A percentile compares a stretch with the other conserved stretches of the same genome.
Evolutionary conservation across 2,888 invertebrate genomes (phyloP).

Genomic region (Eilema depressum): DNA sequence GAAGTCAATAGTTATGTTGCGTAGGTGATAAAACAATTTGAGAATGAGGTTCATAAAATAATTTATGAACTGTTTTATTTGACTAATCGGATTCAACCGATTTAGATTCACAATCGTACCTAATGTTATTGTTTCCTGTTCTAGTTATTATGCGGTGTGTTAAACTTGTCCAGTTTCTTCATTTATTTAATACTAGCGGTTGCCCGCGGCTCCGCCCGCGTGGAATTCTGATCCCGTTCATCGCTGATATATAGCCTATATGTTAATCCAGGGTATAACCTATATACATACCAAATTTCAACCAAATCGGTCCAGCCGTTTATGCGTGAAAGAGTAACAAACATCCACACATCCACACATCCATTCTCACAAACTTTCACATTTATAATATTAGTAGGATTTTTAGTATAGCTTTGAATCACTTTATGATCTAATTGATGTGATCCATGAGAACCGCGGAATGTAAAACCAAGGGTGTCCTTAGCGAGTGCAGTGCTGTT

Average conservation of each 20-base stretch:
- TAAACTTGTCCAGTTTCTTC: neutral
- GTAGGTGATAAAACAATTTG: neutral
- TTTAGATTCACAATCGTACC: neutral
- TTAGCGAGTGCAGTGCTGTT: too few relatives aligned
- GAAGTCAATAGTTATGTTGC: neutral
- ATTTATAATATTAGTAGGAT: too few relatives aligned
- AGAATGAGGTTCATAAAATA: neutral
- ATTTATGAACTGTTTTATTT: constrained; percentile 1
- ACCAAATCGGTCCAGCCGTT: too few relatives aligned
- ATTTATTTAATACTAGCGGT: neutral
- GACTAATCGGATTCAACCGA: neutral
- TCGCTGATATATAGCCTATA: too few relatives aligned
- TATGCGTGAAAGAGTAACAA: too few relatives aligned
- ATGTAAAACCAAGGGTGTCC: neutral
- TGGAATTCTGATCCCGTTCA: too few relatives aligned
- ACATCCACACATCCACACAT: too few relatives aligned
- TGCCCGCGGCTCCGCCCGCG: too few relatives aligned
- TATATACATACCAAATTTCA: too few relatives aligned
- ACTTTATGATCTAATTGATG: neutral
- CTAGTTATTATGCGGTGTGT: neutral
- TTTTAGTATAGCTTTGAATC: neutral
- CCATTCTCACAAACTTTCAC: too few relatives aligned
- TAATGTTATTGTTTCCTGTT: constrained; percentile 10
- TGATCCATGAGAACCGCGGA: neutral
- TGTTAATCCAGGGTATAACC: too few relatives aligned